Percentiles rank a stretch among this genome's conserved stretches.
Conservation (phyloP, 1,140 invertebrate species). For the Ostrea edulis region DNA sequence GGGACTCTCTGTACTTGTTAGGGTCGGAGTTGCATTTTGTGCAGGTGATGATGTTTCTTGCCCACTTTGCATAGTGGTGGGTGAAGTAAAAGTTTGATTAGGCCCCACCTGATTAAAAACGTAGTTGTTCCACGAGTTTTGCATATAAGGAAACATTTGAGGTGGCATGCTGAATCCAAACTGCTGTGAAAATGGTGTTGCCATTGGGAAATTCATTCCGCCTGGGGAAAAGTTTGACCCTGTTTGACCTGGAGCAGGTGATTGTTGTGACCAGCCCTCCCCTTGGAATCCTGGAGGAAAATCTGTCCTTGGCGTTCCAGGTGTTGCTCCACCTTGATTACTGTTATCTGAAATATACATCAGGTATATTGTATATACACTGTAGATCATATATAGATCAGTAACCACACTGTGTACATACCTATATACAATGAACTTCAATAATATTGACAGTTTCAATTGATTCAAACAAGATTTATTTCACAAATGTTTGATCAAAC, state of each 20-base stretch:
- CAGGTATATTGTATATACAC: too few relatives aligned
- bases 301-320: constrained; percentile 17
- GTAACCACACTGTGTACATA: too few relatives aligned
- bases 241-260: constrained; percentile 28
- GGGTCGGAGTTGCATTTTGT: constrained; percentile 12
- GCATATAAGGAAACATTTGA: constrained; percentile 56
- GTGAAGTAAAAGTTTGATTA: constrained; percentile 27
- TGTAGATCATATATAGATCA: too few relatives aligned
- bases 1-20: constrained; percentile 52
- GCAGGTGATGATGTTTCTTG: constrained; percentile 23
- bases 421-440: too few relatives aligned
- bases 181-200: constrained; percentile 49
- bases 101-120: constrained; percentile 44
- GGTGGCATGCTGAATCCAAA: constrained; percentile 54
- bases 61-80: not conserved
- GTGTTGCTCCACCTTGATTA: constrained; percentile 22
- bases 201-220: constrained; percentile 58
- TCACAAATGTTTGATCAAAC: too few relatives aligned
- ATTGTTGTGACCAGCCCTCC: constrained; percentile 36
- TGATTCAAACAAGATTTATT: too few relatives aligned
- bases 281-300: constrained; percentile 31
- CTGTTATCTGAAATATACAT: constrained; percentile 12
- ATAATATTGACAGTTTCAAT: too few relatives aligned
- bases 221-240: constrained; percentile 39
- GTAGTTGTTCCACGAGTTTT: constrained; percentile 49